Percentiles rank a stretch among this genome's conserved stretches.
phyloP scores from a whole-genome alignment of 2,113 vertebrate species.

The Caranx melampygus region DNA sequence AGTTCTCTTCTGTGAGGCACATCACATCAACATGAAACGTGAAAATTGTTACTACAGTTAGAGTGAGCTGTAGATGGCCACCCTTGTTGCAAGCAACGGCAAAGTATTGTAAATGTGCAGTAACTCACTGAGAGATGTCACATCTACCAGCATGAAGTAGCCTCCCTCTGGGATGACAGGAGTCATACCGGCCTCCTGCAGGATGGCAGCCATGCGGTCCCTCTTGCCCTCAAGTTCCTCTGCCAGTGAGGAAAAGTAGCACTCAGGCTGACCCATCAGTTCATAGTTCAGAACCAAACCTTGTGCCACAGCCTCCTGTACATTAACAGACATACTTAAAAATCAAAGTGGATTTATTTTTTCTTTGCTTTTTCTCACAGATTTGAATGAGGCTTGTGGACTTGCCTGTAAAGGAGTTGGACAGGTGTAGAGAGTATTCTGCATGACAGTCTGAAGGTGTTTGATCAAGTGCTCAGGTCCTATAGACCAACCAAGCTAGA shows the following conservation, averaged over 20 bases:
- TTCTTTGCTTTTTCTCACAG: background rate
- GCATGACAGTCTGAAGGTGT: constrained; percentile 96
- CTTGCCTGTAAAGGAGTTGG: constrained; percentile 92
- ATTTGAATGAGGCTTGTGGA: background rate
- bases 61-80: background rate
- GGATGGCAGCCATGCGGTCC: constrained; percentile 87
- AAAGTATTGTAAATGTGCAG: background rate
- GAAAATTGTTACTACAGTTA: background rate
- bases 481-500: constrained; percentile 95
- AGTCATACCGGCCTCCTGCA: constrained; percentile 87
- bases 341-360: background rate
- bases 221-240: constrained; percentile 91
- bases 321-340: background rate
- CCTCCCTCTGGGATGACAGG: constrained; percentile 94
- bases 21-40: background rate
- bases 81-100: background rate
- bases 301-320: constrained; percentile 93
- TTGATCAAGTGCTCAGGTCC: constrained; percentile 92
- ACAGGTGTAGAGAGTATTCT: constrained; percentile 92
- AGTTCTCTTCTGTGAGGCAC: background rate
- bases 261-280: constrained; percentile 89
- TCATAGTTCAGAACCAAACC: constrained; percentile 87
- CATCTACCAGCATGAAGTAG: constrained; percentile 94
- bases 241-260: constrained; percentile 92
- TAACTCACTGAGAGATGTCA: constrained; percentile 88